A percentile compares a stretch with the other conserved stretches of the same genome.
These are phyloP conservation scores for Platyura marginata DNA, from an alignment of 1,140 invertebrate species.

Conservation along the genomic window DNA sequence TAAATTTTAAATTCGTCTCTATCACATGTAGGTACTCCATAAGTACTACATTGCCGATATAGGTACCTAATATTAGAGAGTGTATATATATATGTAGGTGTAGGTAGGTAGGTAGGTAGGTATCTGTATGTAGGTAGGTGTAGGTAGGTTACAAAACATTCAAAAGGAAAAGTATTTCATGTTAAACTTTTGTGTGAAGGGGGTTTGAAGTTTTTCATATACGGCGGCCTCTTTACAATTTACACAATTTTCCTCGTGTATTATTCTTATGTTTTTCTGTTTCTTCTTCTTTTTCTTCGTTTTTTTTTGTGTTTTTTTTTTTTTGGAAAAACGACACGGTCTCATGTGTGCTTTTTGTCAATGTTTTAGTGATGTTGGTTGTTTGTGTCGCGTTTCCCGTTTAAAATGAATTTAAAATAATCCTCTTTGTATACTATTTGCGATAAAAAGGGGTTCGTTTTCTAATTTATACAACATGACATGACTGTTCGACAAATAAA, in stretches of 20 bases:
- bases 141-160: no score
- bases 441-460: no score
- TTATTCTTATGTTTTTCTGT: not conserved
- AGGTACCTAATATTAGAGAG: not conserved
- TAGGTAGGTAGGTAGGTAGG: no score
- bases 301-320: no score
- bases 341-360: not conserved
- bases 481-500: no score
- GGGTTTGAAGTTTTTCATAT: not conserved
- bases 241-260: not conserved
- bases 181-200: not conserved
- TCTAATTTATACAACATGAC: no score
- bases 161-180: not conserved
- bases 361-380: not conserved
- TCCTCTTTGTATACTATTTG: no score
- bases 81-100: not conserved
- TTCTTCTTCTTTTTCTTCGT: no score
- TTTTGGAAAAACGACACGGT: not conserved
- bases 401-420: no score
- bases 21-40: not conserved
- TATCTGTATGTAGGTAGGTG: no score
- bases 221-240: not conserved
- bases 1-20: not conserved
- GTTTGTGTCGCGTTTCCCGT: no score
- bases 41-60: not conserved